A percentile compares a stretch with the other conserved stretches of the same genome.
Conservation (phyloP, 2,888 invertebrate species). For the Tetragnatha montana region DNA sequence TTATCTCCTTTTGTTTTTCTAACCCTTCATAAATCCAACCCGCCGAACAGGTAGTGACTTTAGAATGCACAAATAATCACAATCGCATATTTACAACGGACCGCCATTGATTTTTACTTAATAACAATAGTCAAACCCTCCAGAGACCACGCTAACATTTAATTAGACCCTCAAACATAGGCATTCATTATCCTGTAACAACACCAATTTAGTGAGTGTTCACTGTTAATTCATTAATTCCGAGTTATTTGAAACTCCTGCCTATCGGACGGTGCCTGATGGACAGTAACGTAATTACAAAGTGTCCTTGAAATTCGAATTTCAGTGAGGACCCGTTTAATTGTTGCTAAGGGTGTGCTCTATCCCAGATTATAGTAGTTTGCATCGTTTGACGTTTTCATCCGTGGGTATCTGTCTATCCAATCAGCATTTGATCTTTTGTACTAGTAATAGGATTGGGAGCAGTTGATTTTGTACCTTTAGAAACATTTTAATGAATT, state of each 20-base stretch:
- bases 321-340: background rate
- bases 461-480: too few species aligned
- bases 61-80: background rate
- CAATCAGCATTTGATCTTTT: background rate
- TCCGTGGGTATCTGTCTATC: background rate
- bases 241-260: slow-evolving; percentile 3
- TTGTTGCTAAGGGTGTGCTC: background rate
- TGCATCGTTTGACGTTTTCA: background rate
- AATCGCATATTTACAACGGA: slow-evolving; percentile 24
- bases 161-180: slow-evolving; percentile 31
- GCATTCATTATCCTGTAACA: slow-evolving; percentile 43
- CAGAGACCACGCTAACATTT: slow-evolving; percentile 20
- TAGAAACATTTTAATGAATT: too few species aligned
- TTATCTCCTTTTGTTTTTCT: background rate
- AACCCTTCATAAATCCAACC: background rate
- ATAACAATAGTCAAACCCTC: slow-evolving; percentile 17
- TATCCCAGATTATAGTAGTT: background rate
- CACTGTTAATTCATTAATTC: slow-evolving; percentile 38
- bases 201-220: slow-evolving; percentile 14
- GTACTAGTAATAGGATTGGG: too few species aligned
- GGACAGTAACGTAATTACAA: slow-evolving; percentile 21
- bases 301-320: slow-evolving; percentile 9
- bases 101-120: slow-evolving; percentile 22
- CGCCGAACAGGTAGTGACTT: background rate
- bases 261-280: background rate